Base-by-base conservation (phyloP, 2,113 vertebrate genomes). In the Taurulus bubalis region DNA sequence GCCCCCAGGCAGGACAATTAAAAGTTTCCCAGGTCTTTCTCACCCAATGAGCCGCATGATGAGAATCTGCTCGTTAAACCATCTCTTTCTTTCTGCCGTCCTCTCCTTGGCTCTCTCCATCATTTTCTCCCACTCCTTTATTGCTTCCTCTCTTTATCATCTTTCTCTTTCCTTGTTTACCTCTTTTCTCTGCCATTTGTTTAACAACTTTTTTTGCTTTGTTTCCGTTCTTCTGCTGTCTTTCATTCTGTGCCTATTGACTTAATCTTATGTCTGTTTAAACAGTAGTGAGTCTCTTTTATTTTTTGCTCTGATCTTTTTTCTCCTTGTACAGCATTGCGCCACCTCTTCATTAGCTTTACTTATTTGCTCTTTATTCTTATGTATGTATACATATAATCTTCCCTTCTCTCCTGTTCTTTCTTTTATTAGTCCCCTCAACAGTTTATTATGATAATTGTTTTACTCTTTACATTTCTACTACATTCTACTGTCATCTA, bases 1-100 rank as follows among this genome's bases (percentile, higher is more conserved):
- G 51, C 62, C 87, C 80, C 1, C 70, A 71, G 83, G 92, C 89
- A 84, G 65, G 84, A 91, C 80, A 91, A 88, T 93, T 90, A 88
- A 87, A 89, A 84, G 79, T 86, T 88, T 87, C 72, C 49, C 55
- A 83, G 83, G 71, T 90, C 69, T 92, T 87, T 91, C 85, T 88
- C 82, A 82, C 58, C 79, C 92, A 92, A 72, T 91, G 88, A 93
- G 80, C 85, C 79, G 84, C 71, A 83, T 89, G 83, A 93, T 91
- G 84, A 92, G 81, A 91, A 80, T 87, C 84, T 87, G 85, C 72
- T 82, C n/a, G 58, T 90, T 86, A 84, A 85, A 85, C 40, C 56
- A 38, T 51, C 64, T 30, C 15, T 68, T 28, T 38, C 64, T 74
- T 63, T 83, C 69, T 58, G 47, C 28, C 26, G 16, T 59, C 65